Conservation (phyloP, 2,113 vertebrate genomes). For the Hippoglossus stenolepis region DNA sequence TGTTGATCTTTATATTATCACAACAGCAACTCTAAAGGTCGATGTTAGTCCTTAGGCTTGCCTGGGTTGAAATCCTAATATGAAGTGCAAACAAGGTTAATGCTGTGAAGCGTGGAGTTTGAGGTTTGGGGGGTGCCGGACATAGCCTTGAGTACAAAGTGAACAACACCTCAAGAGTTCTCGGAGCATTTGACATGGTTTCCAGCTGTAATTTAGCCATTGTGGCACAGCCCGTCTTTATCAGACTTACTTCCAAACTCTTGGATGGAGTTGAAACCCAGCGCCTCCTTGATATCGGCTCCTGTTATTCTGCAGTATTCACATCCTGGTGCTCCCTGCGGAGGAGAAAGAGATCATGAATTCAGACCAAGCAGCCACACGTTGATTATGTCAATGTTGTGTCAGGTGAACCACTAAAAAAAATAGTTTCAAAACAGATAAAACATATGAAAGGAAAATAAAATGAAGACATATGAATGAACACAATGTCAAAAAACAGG, state of each 20-base stretch:
- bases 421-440: not conserved
- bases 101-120: not conserved
- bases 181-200: not conserved
- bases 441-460: not conserved
- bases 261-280: slow-evolving; percentile 50
- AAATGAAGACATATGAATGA: too few relatives aligned
- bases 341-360: not conserved
- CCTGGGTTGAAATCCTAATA: not conserved
- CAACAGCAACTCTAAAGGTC: too few relatives aligned
- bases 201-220: not conserved
- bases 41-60: not conserved
- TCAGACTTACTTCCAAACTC: slow-evolving; percentile 78
- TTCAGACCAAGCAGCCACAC: not conserved
- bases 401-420: not conserved
- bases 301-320: slow-evolving; percentile 82
- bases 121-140: not conserved
- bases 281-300: slow-evolving; percentile 57
- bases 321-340: slow-evolving; percentile 73
- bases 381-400: not conserved
- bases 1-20: not conserved
- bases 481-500: too few relatives aligned
- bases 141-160: not conserved
- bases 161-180: not conserved
- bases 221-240: not conserved
- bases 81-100: slow-evolving; percentile 10